Evolutionary conservation across 2,797 vertebrate species (phyloP), one percentile per base, ranked within the genome.

Genomic region (Phataginus tetradactyla): DNA sequence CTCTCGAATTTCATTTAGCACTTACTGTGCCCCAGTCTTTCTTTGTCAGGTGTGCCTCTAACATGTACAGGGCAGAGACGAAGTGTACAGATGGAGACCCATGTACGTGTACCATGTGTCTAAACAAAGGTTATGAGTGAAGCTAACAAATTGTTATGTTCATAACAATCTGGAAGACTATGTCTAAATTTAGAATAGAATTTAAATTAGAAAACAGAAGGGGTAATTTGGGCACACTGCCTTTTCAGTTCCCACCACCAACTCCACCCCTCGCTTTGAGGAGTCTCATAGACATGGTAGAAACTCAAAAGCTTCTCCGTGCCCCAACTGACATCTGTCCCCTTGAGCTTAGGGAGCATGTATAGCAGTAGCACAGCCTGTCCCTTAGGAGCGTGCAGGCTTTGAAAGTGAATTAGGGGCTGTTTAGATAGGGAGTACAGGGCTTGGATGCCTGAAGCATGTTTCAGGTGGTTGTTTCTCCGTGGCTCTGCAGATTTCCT

Each of bases 41-140:
- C 75, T 90, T 94, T 69, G 18, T 90, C 51, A 92, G 59, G 27
- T 61, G 55, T 87, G 51, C 39, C 27, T 92, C 20, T 72, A 20
- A 69, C 23, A 32, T 83, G 83, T 88, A 29, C 29, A 94, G 25
- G 80, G 53, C 29, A 66, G 55, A 75, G 10, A 61, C 18, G 39
- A 37, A 49, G 55, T 75, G 75, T 49, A 90, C 21, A 78, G 25
- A 61, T 72, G 84, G 79, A 77, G 20, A 72, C 80, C 34, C 12
- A 51, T 1, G 0, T 45, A 45, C 12, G 11, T 45, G 45, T 45
- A 39, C 17, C 7, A 12, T 84, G 51, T 59, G 29, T 86, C 55
- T 91, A 55, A 93, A 78, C 85, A 93, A 68, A 93, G 59, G 25
- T 92, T 94, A 2, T 29, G 79, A 51, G 23, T 80, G 71, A 95